phyloP scores from a whole-genome alignment of 1,140 invertebrate species.

The Lerema accius region DNA sequence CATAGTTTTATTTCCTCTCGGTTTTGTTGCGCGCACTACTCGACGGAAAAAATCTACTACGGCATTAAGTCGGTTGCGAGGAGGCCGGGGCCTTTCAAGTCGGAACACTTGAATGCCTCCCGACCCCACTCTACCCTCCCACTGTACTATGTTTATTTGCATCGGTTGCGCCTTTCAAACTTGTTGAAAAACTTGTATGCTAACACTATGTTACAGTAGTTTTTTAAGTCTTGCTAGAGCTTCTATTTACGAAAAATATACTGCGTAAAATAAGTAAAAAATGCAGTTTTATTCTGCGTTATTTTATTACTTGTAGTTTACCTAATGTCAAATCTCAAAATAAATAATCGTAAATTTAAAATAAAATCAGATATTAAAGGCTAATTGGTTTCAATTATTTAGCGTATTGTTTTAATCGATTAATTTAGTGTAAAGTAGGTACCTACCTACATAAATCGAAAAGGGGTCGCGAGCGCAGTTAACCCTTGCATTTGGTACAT shows the following conservation, averaged over 20 bases:
- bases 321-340: no score
- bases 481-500: constrained; percentile 77
- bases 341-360: no score
- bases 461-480: constrained; percentile 47
- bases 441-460: constrained; percentile 26
- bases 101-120: constrained; percentile 63
- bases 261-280: no score
- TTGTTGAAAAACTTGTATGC: constrained; percentile 34
- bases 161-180: constrained; percentile 61
- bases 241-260: no score
- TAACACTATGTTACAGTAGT: constrained; percentile 20
- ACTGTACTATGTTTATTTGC: constrained; percentile 77
- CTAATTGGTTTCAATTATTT: not conserved
- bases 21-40: constrained; percentile 55
- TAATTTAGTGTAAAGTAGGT: constrained; percentile 14
- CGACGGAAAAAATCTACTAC: constrained; percentile 73
- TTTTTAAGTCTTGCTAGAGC: constrained; percentile 8
- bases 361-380: no score
- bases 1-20: constrained; percentile 51
- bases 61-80: constrained; percentile 66
- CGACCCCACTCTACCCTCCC: constrained; percentile 47
- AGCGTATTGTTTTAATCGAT: not conserved
- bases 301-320: no score
- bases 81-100: constrained; percentile 60
- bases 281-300: no score